Percentiles rank a stretch among this genome's conserved stretches.
phyloP scores from a whole-genome alignment of 2,888 invertebrate species.

The Netelia melanura region DNA sequence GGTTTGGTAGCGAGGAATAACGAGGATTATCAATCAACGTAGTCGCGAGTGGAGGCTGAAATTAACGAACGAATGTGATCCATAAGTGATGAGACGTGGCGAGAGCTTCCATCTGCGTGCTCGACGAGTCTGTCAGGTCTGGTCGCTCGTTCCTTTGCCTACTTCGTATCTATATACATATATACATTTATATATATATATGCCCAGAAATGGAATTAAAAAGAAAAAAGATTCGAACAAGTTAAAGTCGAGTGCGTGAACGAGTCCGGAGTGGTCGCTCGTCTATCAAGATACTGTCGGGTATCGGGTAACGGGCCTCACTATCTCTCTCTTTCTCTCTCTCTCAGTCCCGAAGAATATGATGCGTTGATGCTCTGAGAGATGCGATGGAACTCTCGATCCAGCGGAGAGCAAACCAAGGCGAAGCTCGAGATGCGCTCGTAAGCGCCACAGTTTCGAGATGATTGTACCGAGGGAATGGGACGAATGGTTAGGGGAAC shows the following conservation, averaged over 20 bases:
- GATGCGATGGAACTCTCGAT: conserved; percentile 29
- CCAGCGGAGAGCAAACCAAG: conserved; percentile 4
- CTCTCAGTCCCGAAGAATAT: conserved; percentile 12
- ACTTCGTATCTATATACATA: not conserved
- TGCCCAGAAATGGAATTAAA: not conserved
- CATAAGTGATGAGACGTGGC: conserved; percentile 83
- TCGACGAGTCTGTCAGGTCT: conserved; percentile 16
- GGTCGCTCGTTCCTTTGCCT: conserved; percentile 10
- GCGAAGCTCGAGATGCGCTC: conserved; percentile 18
- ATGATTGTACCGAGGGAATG: conserved; percentile 67
- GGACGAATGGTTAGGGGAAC: conserved; percentile 29
- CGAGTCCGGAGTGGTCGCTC: conserved; percentile 29
- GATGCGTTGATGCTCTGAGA: conserved; percentile 47
- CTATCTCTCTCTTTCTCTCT: not conserved
- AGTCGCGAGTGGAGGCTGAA: conserved; percentile 67
- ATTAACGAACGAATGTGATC: conserved; percentile 81
- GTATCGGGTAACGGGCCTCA: conserved; percentile 32
- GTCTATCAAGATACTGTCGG: conserved; percentile 62
- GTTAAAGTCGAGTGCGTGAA: conserved; percentile 20
- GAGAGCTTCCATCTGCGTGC: conserved; percentile 79
- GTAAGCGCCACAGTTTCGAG: conserved; percentile 57
- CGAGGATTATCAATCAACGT: conserved; percentile 80
- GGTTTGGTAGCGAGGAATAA: conserved; percentile 74
- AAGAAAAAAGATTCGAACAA: conserved; percentile 15
- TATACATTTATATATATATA: conserved; percentile 1